These are phyloP conservation scores for Cerastis leucographa DNA, from an alignment of 2,888 invertebrate species.

Conservation along the genomic window DNA sequence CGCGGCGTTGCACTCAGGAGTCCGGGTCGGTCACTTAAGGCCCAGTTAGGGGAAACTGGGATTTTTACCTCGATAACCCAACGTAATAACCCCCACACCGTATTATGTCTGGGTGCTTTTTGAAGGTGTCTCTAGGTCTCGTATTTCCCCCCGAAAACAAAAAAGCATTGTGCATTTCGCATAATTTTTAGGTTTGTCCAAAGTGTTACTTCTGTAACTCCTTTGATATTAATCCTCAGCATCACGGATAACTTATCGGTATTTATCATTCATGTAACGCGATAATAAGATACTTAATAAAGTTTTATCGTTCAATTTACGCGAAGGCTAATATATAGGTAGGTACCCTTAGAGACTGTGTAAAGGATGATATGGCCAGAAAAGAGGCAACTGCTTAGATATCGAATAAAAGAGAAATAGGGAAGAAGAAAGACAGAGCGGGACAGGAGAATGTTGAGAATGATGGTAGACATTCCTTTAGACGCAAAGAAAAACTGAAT, in stretches of 20 bases:
- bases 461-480: neutral
- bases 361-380: too few relatives aligned
- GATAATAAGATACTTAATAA: slow-evolving; percentile 34
- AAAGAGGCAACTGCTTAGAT: too few relatives aligned
- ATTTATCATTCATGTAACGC: slow-evolving; percentile 53
- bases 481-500: neutral
- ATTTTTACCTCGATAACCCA: neutral
- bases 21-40: neutral
- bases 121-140: neutral
- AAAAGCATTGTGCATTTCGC: neutral
- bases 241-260: slow-evolving; percentile 49
- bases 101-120: neutral
- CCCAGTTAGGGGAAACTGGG: neutral
- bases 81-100: neutral
- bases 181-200: neutral
- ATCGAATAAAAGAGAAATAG: too few relatives aligned
- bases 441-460: too few relatives aligned
- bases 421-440: too few relatives aligned
- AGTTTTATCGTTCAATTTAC: slow-evolving; percentile 33
- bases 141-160: neutral
- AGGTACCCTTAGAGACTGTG: neutral
- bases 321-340: slow-evolving; percentile 29
- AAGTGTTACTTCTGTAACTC: slow-evolving; percentile 31
- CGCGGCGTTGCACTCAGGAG: neutral
- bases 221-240: slow-evolving; percentile 21